Evolutionary conservation across 2,113 vertebrate genomes (phyloP).

Genomic region (Balaenoptera acutorostrata): DNA sequence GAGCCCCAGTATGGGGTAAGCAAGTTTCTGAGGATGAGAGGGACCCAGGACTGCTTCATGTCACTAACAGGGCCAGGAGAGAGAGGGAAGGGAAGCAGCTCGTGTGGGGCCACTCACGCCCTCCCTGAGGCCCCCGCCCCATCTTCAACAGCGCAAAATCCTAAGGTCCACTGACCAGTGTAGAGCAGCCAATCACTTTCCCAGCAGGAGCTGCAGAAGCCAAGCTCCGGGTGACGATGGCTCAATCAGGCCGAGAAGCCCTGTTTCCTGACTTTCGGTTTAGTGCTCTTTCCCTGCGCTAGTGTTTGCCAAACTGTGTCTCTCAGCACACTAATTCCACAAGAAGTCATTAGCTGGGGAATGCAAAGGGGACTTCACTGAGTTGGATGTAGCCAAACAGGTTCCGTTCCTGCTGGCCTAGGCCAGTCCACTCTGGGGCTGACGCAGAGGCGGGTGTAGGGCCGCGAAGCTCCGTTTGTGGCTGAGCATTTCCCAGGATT

Average conservation of each 20-base stretch:
- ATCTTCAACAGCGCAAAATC: rapidly evolving
- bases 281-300: neutral
- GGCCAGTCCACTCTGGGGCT: neutral
- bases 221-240: rapidly evolving
- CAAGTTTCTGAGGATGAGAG: neutral
- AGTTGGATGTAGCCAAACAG: neutral
- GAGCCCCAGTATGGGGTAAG: neutral
- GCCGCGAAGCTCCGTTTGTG: neutral
- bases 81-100: neutral
- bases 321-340: neutral
- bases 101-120: rapidly evolving
- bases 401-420: neutral
- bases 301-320: neutral
- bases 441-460: neutral
- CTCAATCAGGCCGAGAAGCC: neutral
- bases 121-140: neutral
- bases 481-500: neutral
- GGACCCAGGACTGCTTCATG: neutral
- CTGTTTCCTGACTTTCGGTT: neutral
- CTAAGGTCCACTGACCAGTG: rapidly evolving
- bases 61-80: neutral
- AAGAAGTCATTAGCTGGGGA: neutral
- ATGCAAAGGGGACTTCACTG: neutral
- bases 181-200: neutral
- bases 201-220: neutral